Evolutionary conservation across 1,140 invertebrate genomes (phyloP), one percentile per base, ranked within the genome.

Genomic region (Contarinia nasturtii): DNA sequence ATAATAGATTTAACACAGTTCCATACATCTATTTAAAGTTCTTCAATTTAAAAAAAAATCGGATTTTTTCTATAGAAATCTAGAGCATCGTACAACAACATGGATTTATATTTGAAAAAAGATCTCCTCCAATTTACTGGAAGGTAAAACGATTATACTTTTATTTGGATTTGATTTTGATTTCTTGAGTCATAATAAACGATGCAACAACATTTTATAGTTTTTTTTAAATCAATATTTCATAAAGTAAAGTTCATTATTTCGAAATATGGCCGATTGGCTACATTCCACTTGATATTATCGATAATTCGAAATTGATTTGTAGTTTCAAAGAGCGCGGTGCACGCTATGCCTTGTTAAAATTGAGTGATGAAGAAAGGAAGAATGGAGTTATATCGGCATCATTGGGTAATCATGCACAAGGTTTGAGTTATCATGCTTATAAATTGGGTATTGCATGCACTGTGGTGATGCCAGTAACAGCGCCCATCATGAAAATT

Each of bases 401-500:
- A 1, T 91, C 86, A 11, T 70, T 92, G 33, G 90, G 91, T 0
- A 95, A 95, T 61, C 91, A 95, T 64, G 90, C 91, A 0, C 69
- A 85, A 45, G 91, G 82, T 0, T 65, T 96, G 8, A 78, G 78
- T 49, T 95, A 91, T 60, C 91, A 95, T 59, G 91, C 88, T 1
- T 68, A 77, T 51, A 69, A 76, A 48, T 67, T 95, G 0, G 71
- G 74, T 7, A 82, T 95, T 41, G 80, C 85, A 0, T 81, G 90
- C 0, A 92, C 87, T 0, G 91, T 96, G 2, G 84, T 96, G 0
- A 95, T 95, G 91, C 91, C 91, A 0, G 76, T 80, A 12, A 74
- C 86, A 1, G 86, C 87, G 0, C 85, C 87, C 0, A 84, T 95
- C 38, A 94, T 94, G 87, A 96, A 96, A 67, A 81, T 95, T 40